Base-by-base conservation (phyloP, 2,888 invertebrate genomes). In the Drosophila anomalata region DNA sequence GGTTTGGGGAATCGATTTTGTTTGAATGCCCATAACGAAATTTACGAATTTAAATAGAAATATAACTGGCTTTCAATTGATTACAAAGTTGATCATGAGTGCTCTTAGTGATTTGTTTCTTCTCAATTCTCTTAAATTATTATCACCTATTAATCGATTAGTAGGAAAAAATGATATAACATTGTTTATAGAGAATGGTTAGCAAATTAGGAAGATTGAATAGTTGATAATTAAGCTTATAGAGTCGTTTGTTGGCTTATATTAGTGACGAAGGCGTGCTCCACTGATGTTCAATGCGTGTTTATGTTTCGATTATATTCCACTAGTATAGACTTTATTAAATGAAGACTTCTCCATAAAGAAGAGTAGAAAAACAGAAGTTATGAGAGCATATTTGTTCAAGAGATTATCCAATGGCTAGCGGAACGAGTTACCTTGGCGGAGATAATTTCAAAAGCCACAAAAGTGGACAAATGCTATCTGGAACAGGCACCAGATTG, bases 341-440 rank as follows among this genome's bases (percentile, higher is more conserved):
- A 29, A 29, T 29, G 29, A 29, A 29, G 29, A 29, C 29, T 0
- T 29, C 9, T 9, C 9, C 29, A 29, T 29, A 9, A 29, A 29
- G 3, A 29, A 29, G 9, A 9, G 47, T 4, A 12, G 17, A 7
- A 26, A 12, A 46, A 60, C 65, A 70, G 78, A 41, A 70, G 73
- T 63, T 58, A 14, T 7, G 3, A 9, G 39, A 3, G 24, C 17
- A 31, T 41, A 33, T 57, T 36, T 56, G 11, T 31, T 2, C 7
- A 31, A 24, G 12, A 2, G 24, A 59, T 59, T 59, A 59, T 53
- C 42, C 31, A 26, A 29, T 17, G 11, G 4, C 6, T 11, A 17
- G 24, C 14, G 4, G 22, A 24, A n/a, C 4, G 42, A 42, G 14
- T 59, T 51, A 46, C 14, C 9, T 20, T 2, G 9, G 41, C 24